Evolutionary conservation across 2,888 invertebrate species (phyloP), one percentile per base, ranked within the genome.

Genomic region (Eucera pruinosa): DNA sequence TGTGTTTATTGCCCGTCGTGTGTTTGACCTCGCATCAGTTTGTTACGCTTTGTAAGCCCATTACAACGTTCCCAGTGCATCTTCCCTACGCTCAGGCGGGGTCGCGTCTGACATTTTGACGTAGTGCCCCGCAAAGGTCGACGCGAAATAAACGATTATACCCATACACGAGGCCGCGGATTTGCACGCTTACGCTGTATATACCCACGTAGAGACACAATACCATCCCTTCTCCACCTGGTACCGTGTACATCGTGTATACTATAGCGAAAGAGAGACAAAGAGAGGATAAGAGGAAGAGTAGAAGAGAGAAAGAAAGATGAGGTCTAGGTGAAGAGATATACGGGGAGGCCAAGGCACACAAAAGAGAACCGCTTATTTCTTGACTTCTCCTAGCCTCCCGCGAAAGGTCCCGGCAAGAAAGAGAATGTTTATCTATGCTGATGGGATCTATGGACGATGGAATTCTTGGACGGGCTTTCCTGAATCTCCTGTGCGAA

Each of bases 21-120:
- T 91, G 90, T 88, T 91, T 91, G 91, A 91, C 91, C 91, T 91
- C 90, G 90, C 90, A 90, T 91, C 91, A 91, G 91, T 92, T 92
- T 91, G 92, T 92, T 92, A 91, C 91, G 92, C 91, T 92, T 92
- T 91, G 92, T 92, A 90, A 91, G 90, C 90, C 92, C 91, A 92
- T 91, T 92, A 92, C 90, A 89, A 85, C 85, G 88, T 89, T 90
- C 90, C 90, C 90, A 90, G 89, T 90, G 90, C 88, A 90, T 90
- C 89, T 89, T 84, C 82, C 84, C 84, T 87, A 83, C 83, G 88
- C 90, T 82, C 89, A 90, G 91, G 91, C 90, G 90, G 91, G 90
- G 91, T 90, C 89, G 90, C 85, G 87, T 87, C 92, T 91, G 92
- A 92, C 92, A 91, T 90, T 90, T 92, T 92, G 92, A 92, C 91